A percentile compares a stretch with the other conserved stretches of the same genome.
Conservation (phyloP, 2,113 vertebrate species). For the Syngnathus floridae region DNA sequence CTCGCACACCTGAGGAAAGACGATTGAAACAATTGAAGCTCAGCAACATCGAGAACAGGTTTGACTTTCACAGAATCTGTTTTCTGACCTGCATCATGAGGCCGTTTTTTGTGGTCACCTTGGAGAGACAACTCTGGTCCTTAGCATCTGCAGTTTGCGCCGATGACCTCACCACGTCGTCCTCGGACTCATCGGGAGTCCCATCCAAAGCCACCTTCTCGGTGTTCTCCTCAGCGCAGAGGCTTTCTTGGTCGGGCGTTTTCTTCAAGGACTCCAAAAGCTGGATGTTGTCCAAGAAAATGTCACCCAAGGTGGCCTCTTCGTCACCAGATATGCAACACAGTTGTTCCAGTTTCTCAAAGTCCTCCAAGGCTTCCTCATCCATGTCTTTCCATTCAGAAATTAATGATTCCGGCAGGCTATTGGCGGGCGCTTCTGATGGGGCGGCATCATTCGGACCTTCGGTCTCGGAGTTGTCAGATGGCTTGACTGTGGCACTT, state of each 20-base stretch:
- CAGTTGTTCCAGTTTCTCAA: constrained; percentile 74
- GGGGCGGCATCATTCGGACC: constrained; percentile 41
- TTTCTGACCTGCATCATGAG: constrained; percentile 78
- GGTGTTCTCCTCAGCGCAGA: constrained; percentile 12
- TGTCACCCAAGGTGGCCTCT: constrained; percentile 65
- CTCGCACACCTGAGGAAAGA: constrained; percentile 77
- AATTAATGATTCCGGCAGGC: constrained; percentile 70
- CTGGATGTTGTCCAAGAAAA: constrained; percentile 71
- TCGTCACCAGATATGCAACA: constrained; percentile 74
- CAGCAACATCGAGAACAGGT: background rate
- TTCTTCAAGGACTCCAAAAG: constrained; percentile 72
- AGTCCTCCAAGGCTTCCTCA: constrained; percentile 73
- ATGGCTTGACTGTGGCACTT: constrained; percentile 58
- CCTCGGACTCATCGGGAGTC: constrained; percentile 26
- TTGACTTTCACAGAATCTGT: background rate
- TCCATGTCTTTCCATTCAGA: constrained; percentile 77
- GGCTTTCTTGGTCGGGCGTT: constrained; percentile 54
- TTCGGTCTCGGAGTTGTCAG: constrained; percentile 39
- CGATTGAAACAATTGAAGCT: background rate
- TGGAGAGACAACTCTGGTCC: constrained; percentile 65
- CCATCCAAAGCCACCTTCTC: constrained; percentile 28
- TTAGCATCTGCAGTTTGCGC: constrained; percentile 53
- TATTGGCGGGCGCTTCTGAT: constrained; percentile 42
- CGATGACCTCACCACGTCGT: constrained; percentile 20
- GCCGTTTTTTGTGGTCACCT: constrained; percentile 72